Base-by-base conservation (phyloP, 2,888 invertebrate genomes). In the Thelaira solivaga region DNA sequence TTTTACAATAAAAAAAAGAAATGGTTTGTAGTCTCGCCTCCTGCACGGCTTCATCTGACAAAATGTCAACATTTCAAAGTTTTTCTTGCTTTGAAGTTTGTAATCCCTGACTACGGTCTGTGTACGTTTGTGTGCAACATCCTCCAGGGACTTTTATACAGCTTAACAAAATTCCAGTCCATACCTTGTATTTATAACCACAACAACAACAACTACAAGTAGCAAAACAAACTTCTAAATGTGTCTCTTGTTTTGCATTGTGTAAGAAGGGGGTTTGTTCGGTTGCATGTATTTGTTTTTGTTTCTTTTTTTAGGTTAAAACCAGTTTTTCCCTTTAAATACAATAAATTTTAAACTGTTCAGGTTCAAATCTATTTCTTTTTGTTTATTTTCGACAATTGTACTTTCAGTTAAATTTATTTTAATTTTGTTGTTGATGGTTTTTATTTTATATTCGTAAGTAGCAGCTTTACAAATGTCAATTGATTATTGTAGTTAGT, bases 51-150 rank as follows among this genome's bases (percentile, higher is more conserved):
- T 69, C 78, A 78, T 71, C 53, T 71, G 74, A 65, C 69, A 74
- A 78, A 69, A 78, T 74, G 74, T 74, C 74, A 71, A 71, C 69
- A 64, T 74, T 69, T 78, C 74, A 71, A 61, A 74, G 34, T 41
- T 47, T 55, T 29, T 51, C 41, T 24, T 57, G 20, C n/a, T 47
- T 39, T 22, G 31, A 43, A 36, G 41, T 34, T 11, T 49, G 24
- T 47, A 18, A 20, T 31, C 22, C 4, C 20, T 45, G 45, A n/a
- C n/a, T 41, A 8, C 11, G n/a, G 34, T 11, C 34, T 39, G 24
- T 49, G 2, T 22, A 20, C 39, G 2, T 29, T 13, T 47, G 22
- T 47, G 24, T 45, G 24, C 47, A 36, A 36, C 64, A 73, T 78
- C 59, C 73, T 78, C 73, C 11, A 53, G 73, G 73, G 77, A 69